phyloP scores from a whole-genome alignment of 2,797 vertebrate species.

The Thunnus albacares region DNA sequence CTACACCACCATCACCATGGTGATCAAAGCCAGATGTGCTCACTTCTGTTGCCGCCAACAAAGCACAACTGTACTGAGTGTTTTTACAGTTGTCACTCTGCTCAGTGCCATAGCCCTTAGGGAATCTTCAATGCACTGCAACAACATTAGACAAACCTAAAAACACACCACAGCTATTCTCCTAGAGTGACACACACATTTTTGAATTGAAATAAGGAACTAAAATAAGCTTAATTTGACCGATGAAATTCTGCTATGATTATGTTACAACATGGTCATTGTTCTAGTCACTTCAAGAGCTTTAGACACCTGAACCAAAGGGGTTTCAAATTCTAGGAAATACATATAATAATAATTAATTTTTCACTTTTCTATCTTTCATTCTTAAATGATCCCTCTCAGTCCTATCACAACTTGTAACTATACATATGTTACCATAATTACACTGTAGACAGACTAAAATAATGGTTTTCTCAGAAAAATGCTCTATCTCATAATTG shows the following conservation, averaged over 20 bases:
- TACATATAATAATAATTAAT: not conserved
- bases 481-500: not conserved
- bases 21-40: slow-evolving; percentile 86
- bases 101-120: slow-evolving; percentile 47
- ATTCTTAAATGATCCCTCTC: not conserved
- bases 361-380: not conserved
- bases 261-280: not conserved
- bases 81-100: slow-evolving; percentile 75
- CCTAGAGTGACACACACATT: slow-evolving; percentile 16
- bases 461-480: not conserved
- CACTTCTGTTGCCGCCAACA: slow-evolving; percentile 70
- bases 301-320: not conserved
- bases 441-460: not conserved
- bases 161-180: slow-evolving; percentile 23
- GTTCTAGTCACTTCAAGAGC: not conserved
- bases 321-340: no score
- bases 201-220: slow-evolving; percentile 7
- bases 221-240: slow-evolving; percentile 24
- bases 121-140: slow-evolving; percentile 49
- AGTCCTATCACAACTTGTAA: slow-evolving; percentile 1
- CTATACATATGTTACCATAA: not conserved
- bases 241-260: slow-evolving; percentile 9
- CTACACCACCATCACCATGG: slow-evolving; percentile 74
- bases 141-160: slow-evolving; percentile 22
- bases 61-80: slow-evolving; percentile 63